phyloP scores from a whole-genome alignment of 2,797 vertebrate genomes.

The Spinibarbus caldwelli region DNA sequence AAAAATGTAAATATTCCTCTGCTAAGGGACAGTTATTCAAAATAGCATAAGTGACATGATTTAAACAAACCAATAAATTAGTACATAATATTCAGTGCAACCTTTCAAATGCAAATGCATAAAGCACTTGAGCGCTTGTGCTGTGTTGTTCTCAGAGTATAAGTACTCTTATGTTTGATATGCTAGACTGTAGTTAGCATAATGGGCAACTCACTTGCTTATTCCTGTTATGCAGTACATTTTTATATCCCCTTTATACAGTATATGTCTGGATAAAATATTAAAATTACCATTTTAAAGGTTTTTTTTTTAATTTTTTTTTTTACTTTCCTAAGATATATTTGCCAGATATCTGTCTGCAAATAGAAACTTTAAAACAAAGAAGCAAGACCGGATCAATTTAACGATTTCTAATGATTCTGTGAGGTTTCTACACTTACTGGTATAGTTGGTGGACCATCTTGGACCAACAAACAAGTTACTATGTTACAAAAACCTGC shows the following conservation, averaged over 20 bases:
- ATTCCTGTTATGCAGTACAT: neutral
- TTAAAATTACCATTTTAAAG: neutral
- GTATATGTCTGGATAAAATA: neutral
- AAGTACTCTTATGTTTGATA: conserved; percentile 26
- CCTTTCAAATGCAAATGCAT: conserved; percentile 32
- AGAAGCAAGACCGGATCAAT: neutral
- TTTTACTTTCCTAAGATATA: neutral
- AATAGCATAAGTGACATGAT: conserved; percentile 10
- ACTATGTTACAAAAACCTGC: neutral
- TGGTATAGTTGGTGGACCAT: neutral
- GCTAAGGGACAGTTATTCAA: conserved; percentile 10
- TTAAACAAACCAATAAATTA: conserved; percentile 26
- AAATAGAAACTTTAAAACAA: neutral
- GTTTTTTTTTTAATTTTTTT: too few relatives aligned
- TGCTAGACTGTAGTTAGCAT: conserved; percentile 20
- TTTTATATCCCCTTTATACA: neutral
- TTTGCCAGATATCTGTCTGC: too few relatives aligned
- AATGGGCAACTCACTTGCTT: conserved; percentile 11
- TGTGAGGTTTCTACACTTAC: neutral
- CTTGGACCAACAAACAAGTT: neutral
- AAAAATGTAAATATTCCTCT: neutral
- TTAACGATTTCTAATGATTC: neutral
- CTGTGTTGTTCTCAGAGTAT: conserved; percentile 8
- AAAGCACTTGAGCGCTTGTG: conserved; percentile 31
- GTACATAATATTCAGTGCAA: neutral